phyloP scores from a whole-genome alignment of 2,797 vertebrate species.

The Sebastes variabilis region DNA sequence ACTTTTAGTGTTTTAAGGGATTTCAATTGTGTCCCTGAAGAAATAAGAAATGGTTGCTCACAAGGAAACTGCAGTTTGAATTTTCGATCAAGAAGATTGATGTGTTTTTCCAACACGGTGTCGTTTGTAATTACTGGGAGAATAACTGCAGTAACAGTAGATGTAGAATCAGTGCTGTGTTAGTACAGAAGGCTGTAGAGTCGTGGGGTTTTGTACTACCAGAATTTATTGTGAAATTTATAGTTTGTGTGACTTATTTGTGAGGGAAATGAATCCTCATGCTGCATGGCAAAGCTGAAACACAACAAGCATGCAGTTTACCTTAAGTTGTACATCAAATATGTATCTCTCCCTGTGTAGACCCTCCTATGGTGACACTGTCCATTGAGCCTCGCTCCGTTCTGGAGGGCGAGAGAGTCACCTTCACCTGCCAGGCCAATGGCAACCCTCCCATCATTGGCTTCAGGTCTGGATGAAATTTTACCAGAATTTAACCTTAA shows the following conservation, averaged over 20 bases:
- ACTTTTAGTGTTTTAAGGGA: constrained; percentile 2
- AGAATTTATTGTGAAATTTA: constrained; percentile 1
- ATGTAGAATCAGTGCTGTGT: not conserved
- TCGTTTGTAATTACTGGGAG: constrained; percentile 2
- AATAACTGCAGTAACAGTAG: constrained; percentile 17
- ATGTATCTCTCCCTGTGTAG: constrained; percentile 62
- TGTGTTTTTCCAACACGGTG: constrained; percentile 18
- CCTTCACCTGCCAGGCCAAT: constrained; percentile 92
- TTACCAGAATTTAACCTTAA: not conserved
- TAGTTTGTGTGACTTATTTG: constrained; percentile 5
- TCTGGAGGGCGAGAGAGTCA: constrained; percentile 91
- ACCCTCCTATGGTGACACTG: constrained; percentile 91
- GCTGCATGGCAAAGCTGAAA: not conserved
- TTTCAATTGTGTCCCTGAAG: not conserved
- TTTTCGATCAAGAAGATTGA: constrained; percentile 33
- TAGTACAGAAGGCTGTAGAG: not conserved
- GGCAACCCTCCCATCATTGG: constrained; percentile 96
- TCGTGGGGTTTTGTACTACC: not conserved
- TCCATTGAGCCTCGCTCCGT: constrained; percentile 96
- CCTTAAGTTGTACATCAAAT: not conserved
- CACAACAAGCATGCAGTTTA: not conserved
- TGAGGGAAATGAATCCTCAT: constrained; percentile 1
- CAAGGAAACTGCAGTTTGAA: constrained; percentile 20
- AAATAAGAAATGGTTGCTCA: constrained; percentile 4
- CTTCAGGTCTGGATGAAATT: constrained; percentile 84